Percentiles rank a stretch among this genome's conserved stretches.
Conservation (phyloP, 2,797 vertebrate genomes). For the Smutsia gigantea region DNA sequence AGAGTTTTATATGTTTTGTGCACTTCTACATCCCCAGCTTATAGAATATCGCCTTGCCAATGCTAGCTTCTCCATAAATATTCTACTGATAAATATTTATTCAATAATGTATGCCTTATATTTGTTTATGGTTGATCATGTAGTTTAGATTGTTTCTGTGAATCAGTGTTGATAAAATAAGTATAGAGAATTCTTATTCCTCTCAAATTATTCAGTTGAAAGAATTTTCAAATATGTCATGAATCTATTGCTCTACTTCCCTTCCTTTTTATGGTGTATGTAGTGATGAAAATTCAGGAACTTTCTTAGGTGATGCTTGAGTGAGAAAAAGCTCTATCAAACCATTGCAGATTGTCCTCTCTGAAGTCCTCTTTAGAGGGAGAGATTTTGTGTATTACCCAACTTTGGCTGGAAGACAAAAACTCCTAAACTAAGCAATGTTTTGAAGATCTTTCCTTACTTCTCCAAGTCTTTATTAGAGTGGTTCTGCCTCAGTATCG, state of each 20-base stretch:
- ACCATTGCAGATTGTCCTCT: background rate
- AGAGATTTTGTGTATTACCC: background rate
- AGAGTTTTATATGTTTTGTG: background rate
- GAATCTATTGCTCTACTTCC: background rate
- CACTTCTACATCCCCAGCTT: background rate
- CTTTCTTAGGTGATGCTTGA: background rate
- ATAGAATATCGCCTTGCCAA: background rate
- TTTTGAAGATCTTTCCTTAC: background rate
- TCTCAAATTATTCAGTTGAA: background rate
- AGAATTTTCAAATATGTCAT: background rate
- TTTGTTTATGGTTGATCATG: background rate
- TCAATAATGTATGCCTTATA: background rate
- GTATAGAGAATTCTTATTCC: background rate
- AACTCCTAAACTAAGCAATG: background rate
- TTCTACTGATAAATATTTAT: background rate
- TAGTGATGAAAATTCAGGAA: background rate
- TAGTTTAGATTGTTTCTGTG: background rate
- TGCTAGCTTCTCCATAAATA: background rate
- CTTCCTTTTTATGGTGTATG: background rate
- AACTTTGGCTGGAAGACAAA: background rate
- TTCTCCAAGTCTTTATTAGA: background rate
- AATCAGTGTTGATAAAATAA: background rate
- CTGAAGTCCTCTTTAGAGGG: background rate
- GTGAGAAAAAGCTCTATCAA: background rate
- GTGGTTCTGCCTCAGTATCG: background rate